phyloP scores from a whole-genome alignment of 2,888 invertebrate genomes.

The Agrochola lota region DNA sequence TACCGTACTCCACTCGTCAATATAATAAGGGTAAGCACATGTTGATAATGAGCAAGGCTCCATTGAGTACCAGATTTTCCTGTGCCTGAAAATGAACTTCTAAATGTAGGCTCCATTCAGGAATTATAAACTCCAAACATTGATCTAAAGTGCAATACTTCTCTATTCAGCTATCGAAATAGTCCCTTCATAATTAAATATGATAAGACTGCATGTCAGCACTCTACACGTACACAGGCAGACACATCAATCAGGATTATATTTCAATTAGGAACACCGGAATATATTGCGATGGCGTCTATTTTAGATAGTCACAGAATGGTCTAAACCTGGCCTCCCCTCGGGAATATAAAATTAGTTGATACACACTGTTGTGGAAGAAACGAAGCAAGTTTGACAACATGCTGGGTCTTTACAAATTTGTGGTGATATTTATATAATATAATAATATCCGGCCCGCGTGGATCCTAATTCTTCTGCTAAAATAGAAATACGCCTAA shows the following conservation, averaged over 20 bases:
- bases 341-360: conserved; percentile 59
- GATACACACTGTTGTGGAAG: conserved; percentile 19
- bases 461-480: no score
- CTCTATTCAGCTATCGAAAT: background rate
- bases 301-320: conserved; percentile 43
- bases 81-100: background rate
- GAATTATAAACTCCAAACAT: background rate
- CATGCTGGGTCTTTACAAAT: background rate
- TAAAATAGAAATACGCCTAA: no score
- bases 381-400: background rate
- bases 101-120: background rate
- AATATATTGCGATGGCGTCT: conserved; percentile 37
- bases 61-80: background rate
- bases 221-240: background rate
- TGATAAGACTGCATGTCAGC: background rate
- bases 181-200: conserved; percentile 11
- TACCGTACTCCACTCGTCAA: background rate
- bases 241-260: conserved; percentile 41
- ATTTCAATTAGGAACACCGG: conserved; percentile 35
- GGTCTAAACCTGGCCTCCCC: conserved; percentile 45
- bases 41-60: background rate
- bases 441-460: no score
- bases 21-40: background rate
- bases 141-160: background rate
- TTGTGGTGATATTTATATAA: background rate